These are phyloP conservation scores for Aulostomus chinensis DNA, from an alignment of 2,797 vertebrate species.

Conservation along the genomic window DNA sequence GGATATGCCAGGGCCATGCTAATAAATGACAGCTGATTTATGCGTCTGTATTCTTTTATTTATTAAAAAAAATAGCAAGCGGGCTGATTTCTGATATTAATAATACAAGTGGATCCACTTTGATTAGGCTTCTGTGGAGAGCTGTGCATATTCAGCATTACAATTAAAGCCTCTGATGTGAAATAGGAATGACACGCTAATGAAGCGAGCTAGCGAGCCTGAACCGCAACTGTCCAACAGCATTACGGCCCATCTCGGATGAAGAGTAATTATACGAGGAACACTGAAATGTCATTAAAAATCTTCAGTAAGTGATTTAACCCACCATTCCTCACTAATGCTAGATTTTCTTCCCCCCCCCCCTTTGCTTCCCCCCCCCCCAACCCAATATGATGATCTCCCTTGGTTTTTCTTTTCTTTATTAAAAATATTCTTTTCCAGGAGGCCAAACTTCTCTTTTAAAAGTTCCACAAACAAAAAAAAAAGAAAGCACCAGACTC, in stretches of 20 bases:
- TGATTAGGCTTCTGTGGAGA: conserved; percentile 99
- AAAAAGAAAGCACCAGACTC: conserved; percentile 44
- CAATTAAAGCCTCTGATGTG: conserved; percentile 99
- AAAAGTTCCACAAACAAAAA: conserved; percentile 88
- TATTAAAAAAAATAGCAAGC: conserved; percentile 91
- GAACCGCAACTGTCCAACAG: conserved; percentile 99
- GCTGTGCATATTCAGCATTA: conserved; percentile 99
- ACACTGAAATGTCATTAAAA: conserved; percentile 99
- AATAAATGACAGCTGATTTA: conserved; percentile 99
- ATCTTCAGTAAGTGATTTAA: conserved; percentile 99
- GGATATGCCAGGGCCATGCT: conserved; percentile 97
- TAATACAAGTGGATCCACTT: conserved; percentile 99
- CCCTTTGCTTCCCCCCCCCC: not conserved
- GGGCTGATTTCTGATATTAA: conserved; percentile 99
- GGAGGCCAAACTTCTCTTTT: conserved; percentile 83
- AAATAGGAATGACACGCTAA: conserved; percentile 99
- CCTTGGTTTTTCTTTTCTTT: conserved; percentile 24
- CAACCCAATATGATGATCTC: not conserved
- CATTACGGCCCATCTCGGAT: conserved; percentile 99
- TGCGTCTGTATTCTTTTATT: conserved; percentile 99
- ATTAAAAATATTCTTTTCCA: conserved; percentile 36
- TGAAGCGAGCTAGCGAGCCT: conserved; percentile 99
- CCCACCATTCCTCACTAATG: conserved; percentile 95
- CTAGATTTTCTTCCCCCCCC: too few relatives aligned
- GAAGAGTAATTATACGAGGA: conserved; percentile 99